Conservation (phyloP, 2,888 invertebrate species). For the Drosophila austrosaltans region DNA sequence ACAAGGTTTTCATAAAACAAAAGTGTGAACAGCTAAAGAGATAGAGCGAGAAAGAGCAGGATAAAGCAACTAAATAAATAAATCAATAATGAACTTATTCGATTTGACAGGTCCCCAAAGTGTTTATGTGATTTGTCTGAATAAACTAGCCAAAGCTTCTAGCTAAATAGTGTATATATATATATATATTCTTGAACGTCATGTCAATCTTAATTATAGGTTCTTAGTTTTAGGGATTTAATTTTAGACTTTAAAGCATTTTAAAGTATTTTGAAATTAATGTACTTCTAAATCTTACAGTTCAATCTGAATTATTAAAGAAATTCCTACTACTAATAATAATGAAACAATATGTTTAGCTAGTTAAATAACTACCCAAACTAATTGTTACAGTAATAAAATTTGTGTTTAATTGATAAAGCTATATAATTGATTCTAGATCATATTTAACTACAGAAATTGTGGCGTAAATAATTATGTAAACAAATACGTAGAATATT, state of each 20-base stretch:
- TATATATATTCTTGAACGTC: not conserved
- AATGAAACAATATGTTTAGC: not conserved
- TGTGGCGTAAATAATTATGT: not conserved
- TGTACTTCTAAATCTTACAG: not conserved
- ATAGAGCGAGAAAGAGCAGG: slow-evolving; percentile 21
- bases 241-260: too few species aligned
- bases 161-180: slow-evolving; percentile 10
- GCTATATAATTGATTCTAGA: not conserved
- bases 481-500: too few species aligned
- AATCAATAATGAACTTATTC: slow-evolving; percentile 69
- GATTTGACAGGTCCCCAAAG: slow-evolving; percentile 63
- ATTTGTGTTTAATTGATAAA: not conserved
- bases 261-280: too few species aligned
- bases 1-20: slow-evolving; percentile 22
- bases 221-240: not conserved
- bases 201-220: not conserved
- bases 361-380: not conserved
- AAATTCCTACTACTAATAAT: not conserved
- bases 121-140: slow-evolving; percentile 54
- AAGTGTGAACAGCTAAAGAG: slow-evolving; percentile 22
- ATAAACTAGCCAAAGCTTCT: slow-evolving; percentile 20
- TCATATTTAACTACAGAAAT: not conserved
- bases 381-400: not conserved
- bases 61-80: slow-evolving; percentile 74
- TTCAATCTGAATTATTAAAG: not conserved